Base-by-base conservation (phyloP, 2,888 invertebrate genomes). In the Tenthredo notha region DNA sequence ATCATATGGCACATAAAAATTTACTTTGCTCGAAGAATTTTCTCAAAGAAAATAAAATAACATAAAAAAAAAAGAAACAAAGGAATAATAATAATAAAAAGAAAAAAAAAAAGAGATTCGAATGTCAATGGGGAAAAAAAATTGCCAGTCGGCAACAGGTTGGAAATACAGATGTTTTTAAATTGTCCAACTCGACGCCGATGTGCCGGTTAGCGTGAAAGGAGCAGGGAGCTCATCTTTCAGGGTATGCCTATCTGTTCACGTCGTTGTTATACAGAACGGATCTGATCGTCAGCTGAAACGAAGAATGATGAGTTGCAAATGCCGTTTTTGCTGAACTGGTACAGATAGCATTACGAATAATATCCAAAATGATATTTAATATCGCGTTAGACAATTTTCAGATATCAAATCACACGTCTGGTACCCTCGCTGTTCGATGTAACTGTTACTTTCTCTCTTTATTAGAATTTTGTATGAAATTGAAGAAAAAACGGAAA, bases 111-210 rank as follows among this genome's bases (percentile, higher is more conserved):
- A 15, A 6, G 4, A 33, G 67, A n/a, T 10, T 21, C 18, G 37
- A 84, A 84, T 85, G 67, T 65, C 72, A 80, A 88, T 86, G 85
- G 87, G 86, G 15, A 54, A 77, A 75, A 74, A 77, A 77, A 77
- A 50, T 50, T 47, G 77, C 33, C 25, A 29, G 10, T 15, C 29
- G 72, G 87, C 87, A 87, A 87, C 86, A 87, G 87, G 87, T 88
- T 86, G 86, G 84, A 85, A 86, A 85, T 84, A 78, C 84, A 86
- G 85, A 86, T 84, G 84, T 87, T 88, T 88, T 86, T 86, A 80
- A 86, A 29, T 47, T 70, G 43, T 80, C 61, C 21, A 37, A 80
- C 58, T 54, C 29, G 2, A 50, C 77, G n/a, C 50, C 12, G 77
- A 50, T 47, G 75, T 29, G 75, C 47, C 4, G 43, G 40, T 47